These are phyloP conservation scores for Drosophila athabasca DNA, from an alignment of 1,140 invertebrate genomes.

Conservation along the genomic window DNA sequence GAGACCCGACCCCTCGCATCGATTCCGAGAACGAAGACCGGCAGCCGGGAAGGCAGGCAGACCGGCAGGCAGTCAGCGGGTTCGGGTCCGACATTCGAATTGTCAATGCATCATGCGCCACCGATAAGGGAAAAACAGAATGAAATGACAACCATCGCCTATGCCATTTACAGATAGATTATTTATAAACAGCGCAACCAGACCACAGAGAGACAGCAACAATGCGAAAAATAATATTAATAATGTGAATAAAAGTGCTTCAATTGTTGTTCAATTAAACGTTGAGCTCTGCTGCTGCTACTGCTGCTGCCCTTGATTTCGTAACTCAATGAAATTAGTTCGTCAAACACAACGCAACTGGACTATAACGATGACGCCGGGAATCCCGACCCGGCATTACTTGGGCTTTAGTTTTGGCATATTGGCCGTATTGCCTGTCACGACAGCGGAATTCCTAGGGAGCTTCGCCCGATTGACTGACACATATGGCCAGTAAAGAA, in stretches of 20 bases:
- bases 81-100: no score
- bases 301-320: conserved; percentile 16
- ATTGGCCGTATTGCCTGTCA: conserved; percentile 17
- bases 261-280: conserved; percentile 48
- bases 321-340: conserved; percentile 35
- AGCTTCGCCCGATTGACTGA: conserved; percentile 16
- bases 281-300: conserved; percentile 9
- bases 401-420: conserved; percentile 62
- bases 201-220: conserved; percentile 16
- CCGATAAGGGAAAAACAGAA: conserved; percentile 33
- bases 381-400: conserved; percentile 43
- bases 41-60: not conserved
- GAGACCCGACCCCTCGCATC: not conserved
- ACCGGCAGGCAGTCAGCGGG: no score
- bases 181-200: conserved; percentile 18
- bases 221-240: conserved; percentile 19
- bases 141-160: no score
- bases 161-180: not conserved
- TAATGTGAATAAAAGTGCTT: conserved; percentile 41
- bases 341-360: conserved; percentile 44
- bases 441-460: no score
- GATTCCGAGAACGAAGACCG: not conserved
- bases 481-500: conserved; percentile 29
- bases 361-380: conserved; percentile 61
- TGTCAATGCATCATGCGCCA: not conserved